These are phyloP conservation scores for Rhyacophila brunnea DNA, from an alignment of 1,140 invertebrate species.

Conservation along the genomic window DNA sequence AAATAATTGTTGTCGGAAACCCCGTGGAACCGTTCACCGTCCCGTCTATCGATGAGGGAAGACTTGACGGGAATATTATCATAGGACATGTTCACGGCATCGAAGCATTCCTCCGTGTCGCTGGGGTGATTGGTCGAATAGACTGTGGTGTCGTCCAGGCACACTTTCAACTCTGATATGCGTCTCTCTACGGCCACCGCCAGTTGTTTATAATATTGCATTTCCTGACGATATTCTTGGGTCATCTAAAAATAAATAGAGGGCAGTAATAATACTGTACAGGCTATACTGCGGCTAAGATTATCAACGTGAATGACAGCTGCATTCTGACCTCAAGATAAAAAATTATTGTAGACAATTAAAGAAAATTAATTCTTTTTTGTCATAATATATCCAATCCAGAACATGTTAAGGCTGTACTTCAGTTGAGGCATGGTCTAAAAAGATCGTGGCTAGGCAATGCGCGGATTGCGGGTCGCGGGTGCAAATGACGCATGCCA, in stretches of 20 bases:
- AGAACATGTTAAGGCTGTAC: no score
- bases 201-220: conserved; percentile 62
- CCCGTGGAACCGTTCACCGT: neutral
- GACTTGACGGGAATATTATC: conserved; percentile 5
- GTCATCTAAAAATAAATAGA: conserved; percentile 54
- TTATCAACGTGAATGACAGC: no score
- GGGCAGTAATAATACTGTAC: no score
- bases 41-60: neutral
- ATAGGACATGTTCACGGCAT: conserved; percentile 23
- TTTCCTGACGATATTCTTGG: conserved; percentile 59
- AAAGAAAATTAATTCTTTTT: no score
- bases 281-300: no score
- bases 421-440: no score
- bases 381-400: no score
- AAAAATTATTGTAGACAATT: no score
- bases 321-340: no score
- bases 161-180: conserved; percentile 40
- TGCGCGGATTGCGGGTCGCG: no score
- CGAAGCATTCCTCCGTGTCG: conserved; percentile 30
- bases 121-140: conserved; percentile 24
- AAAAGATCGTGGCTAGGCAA: no score
- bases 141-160: conserved; percentile 25
- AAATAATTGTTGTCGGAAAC: conserved; percentile 6
- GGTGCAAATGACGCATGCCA: no score
- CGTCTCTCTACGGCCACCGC: conserved; percentile 59